These are phyloP conservation scores for Thera britannica DNA, from an alignment of 2,888 invertebrate species.

Conservation along the genomic window DNA sequence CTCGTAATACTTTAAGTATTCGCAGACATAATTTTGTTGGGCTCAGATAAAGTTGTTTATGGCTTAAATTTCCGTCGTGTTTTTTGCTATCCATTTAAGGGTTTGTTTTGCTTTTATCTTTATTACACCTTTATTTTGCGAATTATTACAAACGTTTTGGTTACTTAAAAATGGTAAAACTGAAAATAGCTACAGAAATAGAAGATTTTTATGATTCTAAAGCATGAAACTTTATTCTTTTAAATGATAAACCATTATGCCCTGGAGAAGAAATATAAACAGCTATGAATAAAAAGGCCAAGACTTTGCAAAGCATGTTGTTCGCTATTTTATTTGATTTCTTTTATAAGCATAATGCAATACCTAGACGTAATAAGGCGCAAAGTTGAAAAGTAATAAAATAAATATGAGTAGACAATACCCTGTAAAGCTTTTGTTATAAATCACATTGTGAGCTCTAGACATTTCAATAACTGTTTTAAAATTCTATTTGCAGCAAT, in stretches of 20 bases:
- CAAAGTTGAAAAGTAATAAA: conserved; percentile 23
- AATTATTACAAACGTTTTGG: background rate
- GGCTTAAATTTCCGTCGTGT: conserved; percentile 23
- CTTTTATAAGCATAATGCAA: conserved; percentile 23
- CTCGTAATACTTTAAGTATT: conserved; percentile 36
- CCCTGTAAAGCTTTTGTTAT: conserved; percentile 22
- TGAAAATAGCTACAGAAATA: too few species aligned
- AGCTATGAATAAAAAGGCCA: conserved; percentile 21
- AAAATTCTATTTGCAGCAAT: conserved; percentile 52
- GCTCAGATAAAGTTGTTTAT: conserved; percentile 34
- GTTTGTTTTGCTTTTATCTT: conserved; percentile 5
- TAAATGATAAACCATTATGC: conserved; percentile 6
- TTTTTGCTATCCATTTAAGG: conserved; percentile 18
- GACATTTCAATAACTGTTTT: conserved; percentile 50
- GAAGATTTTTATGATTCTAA: too few species aligned
- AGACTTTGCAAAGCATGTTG: conserved; percentile 28
- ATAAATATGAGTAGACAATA: conserved; percentile 28
- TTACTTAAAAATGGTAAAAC: too few species aligned
- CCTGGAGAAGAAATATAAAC: conserved; percentile 14
- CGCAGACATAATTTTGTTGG: conserved; percentile 35
- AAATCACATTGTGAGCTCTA: conserved; percentile 31
- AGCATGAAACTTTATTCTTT: background rate
- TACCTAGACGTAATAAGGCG: conserved; percentile 20
- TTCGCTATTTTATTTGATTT: conserved; percentile 30
- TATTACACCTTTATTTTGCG: background rate